Evolutionary conservation across 2,888 invertebrate genomes (phyloP).

Genomic region (Strigamia transsilvanica): DNA sequence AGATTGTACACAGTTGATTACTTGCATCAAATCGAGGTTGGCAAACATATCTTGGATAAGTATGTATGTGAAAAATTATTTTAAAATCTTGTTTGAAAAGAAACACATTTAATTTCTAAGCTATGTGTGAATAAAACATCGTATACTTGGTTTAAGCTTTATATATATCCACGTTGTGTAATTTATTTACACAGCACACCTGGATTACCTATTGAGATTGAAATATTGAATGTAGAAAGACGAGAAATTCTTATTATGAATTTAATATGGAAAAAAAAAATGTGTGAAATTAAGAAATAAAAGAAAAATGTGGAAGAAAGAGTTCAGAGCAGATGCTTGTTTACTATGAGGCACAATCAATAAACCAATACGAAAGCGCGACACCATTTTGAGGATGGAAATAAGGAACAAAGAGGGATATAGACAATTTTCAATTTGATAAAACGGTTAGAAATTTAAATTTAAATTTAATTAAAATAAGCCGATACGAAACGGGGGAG

Average conservation of each 20-base stretch:
- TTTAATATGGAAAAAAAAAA: background rate
- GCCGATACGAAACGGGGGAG: background rate
- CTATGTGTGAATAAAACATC: background rate
- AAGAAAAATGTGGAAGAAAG: background rate
- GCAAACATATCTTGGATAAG: conserved; percentile 29
- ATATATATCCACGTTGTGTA: background rate
- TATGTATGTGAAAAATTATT: conserved; percentile 23
- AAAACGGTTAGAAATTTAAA: conserved; percentile 23
- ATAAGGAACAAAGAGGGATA: conserved; percentile 20
- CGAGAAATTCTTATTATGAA: background rate
- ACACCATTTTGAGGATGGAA: conserved; percentile 38
- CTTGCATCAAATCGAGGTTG: conserved; percentile 38
- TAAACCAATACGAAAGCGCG: conserved; percentile 44
- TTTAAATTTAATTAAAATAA: conserved; percentile 2
- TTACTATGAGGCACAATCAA: conserved; percentile 42
- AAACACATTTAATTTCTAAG: conserved; percentile 15
- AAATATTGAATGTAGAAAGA: background rate
- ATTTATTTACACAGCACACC: background rate
- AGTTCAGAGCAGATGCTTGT: conserved; percentile 40
- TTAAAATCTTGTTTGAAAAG: conserved; percentile 13
- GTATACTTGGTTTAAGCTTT: background rate
- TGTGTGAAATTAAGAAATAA: background rate
- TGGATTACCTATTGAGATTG: background rate
- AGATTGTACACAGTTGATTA: conserved; percentile 48
- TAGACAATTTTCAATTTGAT: background rate